A percentile compares a stretch with the other conserved stretches of the same genome.
Conservation (phyloP, 2,888 invertebrate genomes). For the Creontiades dilutus region DNA sequence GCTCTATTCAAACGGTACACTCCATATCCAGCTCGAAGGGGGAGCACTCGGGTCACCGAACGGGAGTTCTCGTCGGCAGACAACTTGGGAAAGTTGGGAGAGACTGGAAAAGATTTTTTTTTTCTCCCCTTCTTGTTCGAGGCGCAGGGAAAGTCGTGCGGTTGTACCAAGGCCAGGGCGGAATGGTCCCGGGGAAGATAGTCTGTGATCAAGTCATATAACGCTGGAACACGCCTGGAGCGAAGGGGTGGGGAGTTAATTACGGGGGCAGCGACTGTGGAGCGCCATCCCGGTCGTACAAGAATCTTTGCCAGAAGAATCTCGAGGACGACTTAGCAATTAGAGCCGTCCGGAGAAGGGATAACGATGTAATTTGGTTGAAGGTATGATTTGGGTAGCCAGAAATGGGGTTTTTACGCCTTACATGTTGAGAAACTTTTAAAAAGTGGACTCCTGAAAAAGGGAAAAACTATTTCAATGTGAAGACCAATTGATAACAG, state of each 20-base stretch:
- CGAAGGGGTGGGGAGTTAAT: neutral
- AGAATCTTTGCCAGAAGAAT: constrained; percentile 31
- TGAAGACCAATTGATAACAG: too few species aligned
- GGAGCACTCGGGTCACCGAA: constrained; percentile 9
- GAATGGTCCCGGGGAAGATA: constrained; percentile 1
- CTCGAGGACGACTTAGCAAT: constrained; percentile 19
- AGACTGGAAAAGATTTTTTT: neutral
- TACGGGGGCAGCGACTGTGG: neutral
- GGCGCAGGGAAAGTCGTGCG: constrained; percentile 22
- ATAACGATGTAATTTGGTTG: neutral
- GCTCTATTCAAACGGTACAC: neutral
- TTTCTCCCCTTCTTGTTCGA: neutral
- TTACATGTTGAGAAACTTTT: neutral
- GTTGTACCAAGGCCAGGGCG: constrained; percentile 1
- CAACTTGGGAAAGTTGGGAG: constrained; percentile 26
- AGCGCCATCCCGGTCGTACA: constrained; percentile 2
- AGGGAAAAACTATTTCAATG: too few species aligned
- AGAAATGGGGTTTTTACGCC: neutral
- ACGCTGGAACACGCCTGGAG: neutral
- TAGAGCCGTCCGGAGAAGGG: neutral
- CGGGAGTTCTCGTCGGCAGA: constrained; percentile 17
- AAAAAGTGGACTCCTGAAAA: neutral
- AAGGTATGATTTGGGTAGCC: neutral
- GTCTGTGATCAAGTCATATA: constrained; percentile 30
- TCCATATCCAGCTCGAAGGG: constrained; percentile 25